Evolutionary conservation across 2,113 vertebrate genomes (phyloP), one percentile per base, ranked within the genome.

Genomic region (Phyllopteryx taeniolatus): DNA sequence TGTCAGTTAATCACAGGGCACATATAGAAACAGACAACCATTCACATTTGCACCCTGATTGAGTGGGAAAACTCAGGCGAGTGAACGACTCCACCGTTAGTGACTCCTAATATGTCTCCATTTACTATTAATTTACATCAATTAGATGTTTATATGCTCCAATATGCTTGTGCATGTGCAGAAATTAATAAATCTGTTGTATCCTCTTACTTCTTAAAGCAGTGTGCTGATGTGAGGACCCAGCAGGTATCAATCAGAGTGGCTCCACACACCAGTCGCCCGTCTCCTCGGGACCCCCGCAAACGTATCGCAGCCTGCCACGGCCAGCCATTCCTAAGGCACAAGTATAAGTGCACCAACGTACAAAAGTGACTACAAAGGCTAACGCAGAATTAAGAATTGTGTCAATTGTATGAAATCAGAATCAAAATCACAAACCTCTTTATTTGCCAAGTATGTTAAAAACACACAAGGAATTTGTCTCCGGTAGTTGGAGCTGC

Each of bases 201-300:
- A 13, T 22, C 20, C n/a, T 22, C 43, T 87, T 78, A 92, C 97
- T 96, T 97, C 86, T 99, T 99, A 89, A 99, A 98, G 81, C 97
- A 99, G 67, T 99, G 97, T 3, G 97, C 97, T 0, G 97, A 97
- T 4, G 97, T 99, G 68, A 99, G 94, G 8, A 96, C 94, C 97
- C 97, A 99, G 88, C 97, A 99, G 88, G 94, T 96, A 83, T 94
- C 94, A 77, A 99, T 94, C 22, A 99, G 94, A 1, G 96, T 99
- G 3, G 96, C 97, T 71, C 96, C 97, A 68, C 97, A 99, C 57
- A 99, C 92, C 70, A 99, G 87, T 67, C 97, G 90, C 79, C 96
- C 96, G 0, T 97, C 95, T 15, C 95, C 94, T 0, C 94, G 93
- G 44, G 95, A 88, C 4, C 95, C 95, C 74, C 94, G 94, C 60